Percentiles rank a stretch among this genome's conserved stretches.
Evolutionary conservation across 2,888 invertebrate species (phyloP).

Genomic region (Drosophila mimica): DNA sequence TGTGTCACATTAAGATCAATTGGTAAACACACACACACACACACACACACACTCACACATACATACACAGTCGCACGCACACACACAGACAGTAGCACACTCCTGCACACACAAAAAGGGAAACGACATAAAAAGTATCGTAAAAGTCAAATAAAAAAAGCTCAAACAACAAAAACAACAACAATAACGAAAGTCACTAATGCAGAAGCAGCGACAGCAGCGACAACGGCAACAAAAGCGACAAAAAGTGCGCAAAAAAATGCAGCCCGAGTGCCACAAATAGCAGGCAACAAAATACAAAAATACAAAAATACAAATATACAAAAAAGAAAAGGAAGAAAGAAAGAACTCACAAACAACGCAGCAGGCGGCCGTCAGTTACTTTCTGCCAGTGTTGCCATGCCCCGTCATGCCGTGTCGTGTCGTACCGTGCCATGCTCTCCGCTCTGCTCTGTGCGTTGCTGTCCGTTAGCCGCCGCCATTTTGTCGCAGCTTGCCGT

Average conservation of each 20-base stretch:
- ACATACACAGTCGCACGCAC: slow-evolving; percentile 1
- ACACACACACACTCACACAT: slow-evolving; percentile 2
- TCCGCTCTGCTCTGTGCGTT: slow-evolving; percentile 15
- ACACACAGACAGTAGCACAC: background rate
- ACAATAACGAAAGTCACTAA: slow-evolving; percentile 44
- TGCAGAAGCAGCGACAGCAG: slow-evolving; percentile 36
- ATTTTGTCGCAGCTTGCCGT: slow-evolving; percentile 65
- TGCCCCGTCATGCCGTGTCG: slow-evolving; percentile 56
- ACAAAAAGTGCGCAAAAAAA: slow-evolving; percentile 73
- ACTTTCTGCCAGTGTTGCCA: slow-evolving; percentile 57
- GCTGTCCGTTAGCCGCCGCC: slow-evolving; percentile 67
- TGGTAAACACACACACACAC: slow-evolving; percentile 70
- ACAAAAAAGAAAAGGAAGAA: slow-evolving; percentile 24
- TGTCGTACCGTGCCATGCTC: slow-evolving; percentile 44
- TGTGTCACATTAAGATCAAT: slow-evolving; percentile 84
- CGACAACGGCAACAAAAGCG: slow-evolving; percentile 65
- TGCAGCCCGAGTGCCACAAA: slow-evolving; percentile 62
- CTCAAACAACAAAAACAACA: slow-evolving; percentile 52
- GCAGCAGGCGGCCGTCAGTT: slow-evolving; percentile 61
- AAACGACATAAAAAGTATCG: slow-evolving; percentile 75
- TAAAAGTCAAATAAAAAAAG: slow-evolving; percentile 72
- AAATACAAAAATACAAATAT: slow-evolving; percentile 13
- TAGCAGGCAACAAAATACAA: slow-evolving; percentile 39
- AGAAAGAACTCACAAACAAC: slow-evolving; percentile 46
- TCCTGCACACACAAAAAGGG: slow-evolving; percentile 64